Evolutionary conservation across 2,113 vertebrate genomes (phyloP), one percentile per base, ranked within the genome.

Genomic region (Gnathonemus longibarbis): DNA sequence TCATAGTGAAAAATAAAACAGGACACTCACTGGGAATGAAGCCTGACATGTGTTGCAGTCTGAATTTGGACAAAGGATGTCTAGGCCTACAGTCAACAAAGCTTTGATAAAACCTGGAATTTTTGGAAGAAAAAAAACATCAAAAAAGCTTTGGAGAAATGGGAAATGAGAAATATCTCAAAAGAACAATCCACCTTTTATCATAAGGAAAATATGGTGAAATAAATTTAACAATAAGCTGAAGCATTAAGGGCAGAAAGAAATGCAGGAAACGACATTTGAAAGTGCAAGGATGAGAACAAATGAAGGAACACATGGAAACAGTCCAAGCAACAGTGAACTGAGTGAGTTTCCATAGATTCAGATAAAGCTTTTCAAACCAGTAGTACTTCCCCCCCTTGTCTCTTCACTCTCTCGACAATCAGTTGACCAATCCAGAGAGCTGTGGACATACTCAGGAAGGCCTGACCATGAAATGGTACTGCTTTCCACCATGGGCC

Each of bases 401-500:
- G 62, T 8, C 66, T 31, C 5, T 52, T 62, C 48, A n/a, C 48
- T 70, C 11, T 93, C 91, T 91, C 92, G 93, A 93, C 92, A 90
- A 80, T 2, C 31, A 11, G 70, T 10, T 66, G 6, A 27, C 49
- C 9, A 35, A 56, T 17, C n/a, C 49, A 17, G 15, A 53, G 49
- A 24, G 4, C 21, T 19, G 58, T 31, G n/a, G 35, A 49, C n/a
- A 31, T 3, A 2, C n/a, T 35, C 62, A 42, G 52, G 42, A 83
- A 86, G 56, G 42, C 19, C 21, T 48, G 52, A 45, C 49, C 42
- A 53, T 50, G 91, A 83, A 90, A 56, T 84, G 83, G 19, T 48
- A 0, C 15, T 84, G 46, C 31, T 6, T 94, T 91, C 93, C 92
- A 95, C 93, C 90, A 91, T 94, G 93, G 91, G 95, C 96, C 94